A percentile compares a stretch with the other conserved stretches of the same genome.
Evolutionary conservation across 2,797 vertebrate species (phyloP).

Genomic region (Anniella stebbinsi): DNA sequence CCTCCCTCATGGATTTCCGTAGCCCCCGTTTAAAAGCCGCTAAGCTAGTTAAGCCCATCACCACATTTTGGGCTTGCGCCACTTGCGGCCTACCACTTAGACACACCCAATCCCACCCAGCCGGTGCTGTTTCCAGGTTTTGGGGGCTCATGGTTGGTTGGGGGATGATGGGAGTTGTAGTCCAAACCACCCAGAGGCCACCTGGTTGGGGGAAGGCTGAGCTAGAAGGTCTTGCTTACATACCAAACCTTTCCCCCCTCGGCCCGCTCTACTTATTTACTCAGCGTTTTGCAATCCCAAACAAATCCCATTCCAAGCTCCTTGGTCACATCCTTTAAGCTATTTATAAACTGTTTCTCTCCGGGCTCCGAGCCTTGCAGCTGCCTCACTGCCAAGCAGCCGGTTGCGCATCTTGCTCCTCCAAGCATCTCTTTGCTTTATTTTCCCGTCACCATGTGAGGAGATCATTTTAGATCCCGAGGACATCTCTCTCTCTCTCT

Average conservation of each 20-base stretch:
- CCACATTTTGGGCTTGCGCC: neutral
- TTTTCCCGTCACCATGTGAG: conserved; percentile 21
- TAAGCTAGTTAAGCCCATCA: neutral
- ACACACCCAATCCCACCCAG: too few relatives aligned
- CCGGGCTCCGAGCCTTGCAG: neutral
- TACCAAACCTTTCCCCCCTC: neutral
- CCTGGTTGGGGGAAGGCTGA: too few relatives aligned
- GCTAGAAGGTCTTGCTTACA: neutral
- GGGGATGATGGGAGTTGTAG: too few relatives aligned
- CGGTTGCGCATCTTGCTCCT: neutral
- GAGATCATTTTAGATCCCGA: neutral
- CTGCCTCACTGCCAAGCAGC: neutral
- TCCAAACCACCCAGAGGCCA: too few relatives aligned
- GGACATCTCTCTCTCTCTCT: neutral
- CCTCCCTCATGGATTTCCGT: too few relatives aligned
- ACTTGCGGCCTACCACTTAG: neutral
- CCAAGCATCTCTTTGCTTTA: neutral
- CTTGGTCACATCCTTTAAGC: conserved; percentile 15
- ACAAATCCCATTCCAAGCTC: neutral
- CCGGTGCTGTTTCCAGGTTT: too few relatives aligned
- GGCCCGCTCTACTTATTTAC: too few relatives aligned
- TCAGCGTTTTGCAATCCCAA: neutral
- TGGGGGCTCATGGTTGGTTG: too few relatives aligned
- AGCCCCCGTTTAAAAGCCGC: neutral
- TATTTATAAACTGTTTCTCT: conserved; percentile 23